Evolutionary conservation across 1,140 invertebrate genomes (phyloP).

Genomic region (Druon quercuslanigerum): DNA sequence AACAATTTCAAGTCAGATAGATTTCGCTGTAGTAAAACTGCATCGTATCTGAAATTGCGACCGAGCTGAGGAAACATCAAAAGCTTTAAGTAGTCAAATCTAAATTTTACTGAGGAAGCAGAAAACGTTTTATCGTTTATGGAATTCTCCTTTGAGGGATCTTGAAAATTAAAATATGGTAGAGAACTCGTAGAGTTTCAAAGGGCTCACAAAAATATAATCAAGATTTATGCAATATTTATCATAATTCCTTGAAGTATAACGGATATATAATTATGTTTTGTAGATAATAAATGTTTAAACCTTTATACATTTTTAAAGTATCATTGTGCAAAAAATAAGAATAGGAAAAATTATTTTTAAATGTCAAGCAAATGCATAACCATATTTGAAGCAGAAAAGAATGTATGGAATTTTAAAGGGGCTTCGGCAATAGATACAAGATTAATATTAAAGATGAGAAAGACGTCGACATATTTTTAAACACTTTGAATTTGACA

Average conservation of each 20-base stretch:
- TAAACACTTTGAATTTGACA: too few relatives aligned
- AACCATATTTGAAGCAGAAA: too few relatives aligned
- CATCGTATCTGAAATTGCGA: constrained; percentile 19
- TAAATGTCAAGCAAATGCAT: too few relatives aligned
- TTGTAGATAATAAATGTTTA: background rate
- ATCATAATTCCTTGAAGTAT: background rate
- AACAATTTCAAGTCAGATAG: constrained; percentile 13
- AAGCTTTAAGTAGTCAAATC: constrained; percentile 24
- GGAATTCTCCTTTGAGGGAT: constrained; percentile 13
- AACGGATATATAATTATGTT: background rate
- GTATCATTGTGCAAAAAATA: too few relatives aligned
- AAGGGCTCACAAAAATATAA: background rate
- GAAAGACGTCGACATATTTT: too few relatives aligned
- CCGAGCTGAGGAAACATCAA: constrained; percentile 25
- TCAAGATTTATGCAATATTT: constrained; percentile 11
- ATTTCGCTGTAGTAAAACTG: constrained; percentile 24
- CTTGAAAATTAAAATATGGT: constrained; percentile 19
- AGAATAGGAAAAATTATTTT: too few relatives aligned
- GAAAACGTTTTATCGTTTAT: constrained; percentile 27
- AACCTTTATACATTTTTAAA: too few relatives aligned
- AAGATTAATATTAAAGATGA: too few relatives aligned
- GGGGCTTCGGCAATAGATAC: too few relatives aligned
- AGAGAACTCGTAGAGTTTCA: background rate
- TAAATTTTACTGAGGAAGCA: constrained; percentile 31
- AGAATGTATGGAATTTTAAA: too few relatives aligned